Conservation (phyloP, 2,797 vertebrate genomes). For the Calcarius lapponicus region DNA sequence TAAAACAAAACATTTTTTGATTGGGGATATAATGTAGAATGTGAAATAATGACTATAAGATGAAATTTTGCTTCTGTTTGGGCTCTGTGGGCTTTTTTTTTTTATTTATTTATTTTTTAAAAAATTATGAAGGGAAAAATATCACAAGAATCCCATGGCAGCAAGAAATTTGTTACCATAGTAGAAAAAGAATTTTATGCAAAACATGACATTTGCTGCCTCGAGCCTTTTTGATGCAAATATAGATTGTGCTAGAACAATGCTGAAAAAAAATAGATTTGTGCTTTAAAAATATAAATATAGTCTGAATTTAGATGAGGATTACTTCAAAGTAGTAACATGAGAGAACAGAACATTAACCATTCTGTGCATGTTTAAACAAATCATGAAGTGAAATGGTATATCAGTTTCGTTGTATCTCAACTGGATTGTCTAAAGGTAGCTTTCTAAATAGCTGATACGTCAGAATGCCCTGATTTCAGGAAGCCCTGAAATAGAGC, state of each 20-base stretch:
- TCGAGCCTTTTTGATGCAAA: background rate
- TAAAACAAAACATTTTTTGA: conserved; percentile 13
- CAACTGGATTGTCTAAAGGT: background rate
- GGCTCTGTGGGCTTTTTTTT: background rate
- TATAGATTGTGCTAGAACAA: background rate
- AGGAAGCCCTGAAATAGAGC: background rate
- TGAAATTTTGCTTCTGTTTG: conserved; percentile 16
- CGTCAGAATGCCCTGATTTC: background rate
- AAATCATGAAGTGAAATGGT: background rate
- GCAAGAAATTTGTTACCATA: background rate
- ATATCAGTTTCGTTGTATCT: background rate
- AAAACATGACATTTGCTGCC: conserved; percentile 15
- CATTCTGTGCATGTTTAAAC: background rate
- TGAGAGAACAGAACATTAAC: background rate
- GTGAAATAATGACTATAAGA: conserved; percentile 29
- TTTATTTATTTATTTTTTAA: background rate
- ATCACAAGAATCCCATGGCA: background rate
- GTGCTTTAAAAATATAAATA: background rate
- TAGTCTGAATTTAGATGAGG: background rate
- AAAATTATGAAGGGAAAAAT: background rate
- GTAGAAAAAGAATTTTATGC: background rate
- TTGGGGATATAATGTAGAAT: conserved; percentile 13
- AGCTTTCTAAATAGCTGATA: background rate
- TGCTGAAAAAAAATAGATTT: background rate
- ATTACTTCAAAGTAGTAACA: background rate